phyloP scores from a whole-genome alignment of 2,888 invertebrate genomes.

The Drosophila testacea region DNA sequence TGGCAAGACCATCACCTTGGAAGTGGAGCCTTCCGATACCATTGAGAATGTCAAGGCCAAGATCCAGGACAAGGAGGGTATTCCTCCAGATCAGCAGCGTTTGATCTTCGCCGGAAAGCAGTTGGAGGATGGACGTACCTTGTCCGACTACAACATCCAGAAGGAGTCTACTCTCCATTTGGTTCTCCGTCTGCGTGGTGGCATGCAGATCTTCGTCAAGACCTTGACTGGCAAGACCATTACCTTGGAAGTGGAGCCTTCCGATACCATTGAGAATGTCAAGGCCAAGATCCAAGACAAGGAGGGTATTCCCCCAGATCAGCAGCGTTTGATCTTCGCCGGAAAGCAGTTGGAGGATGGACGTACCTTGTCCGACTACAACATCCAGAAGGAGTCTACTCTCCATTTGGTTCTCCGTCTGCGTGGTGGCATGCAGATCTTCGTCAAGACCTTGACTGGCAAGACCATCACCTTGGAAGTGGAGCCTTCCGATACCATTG shows the following conservation, averaged over 20 bases:
- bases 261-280: slow-evolving; percentile 42
- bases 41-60: slow-evolving; percentile 46
- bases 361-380: slow-evolving; percentile 43
- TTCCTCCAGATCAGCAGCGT: slow-evolving; percentile 54
- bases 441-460: slow-evolving; percentile 48
- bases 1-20: slow-evolving; percentile 53
- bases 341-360: slow-evolving; percentile 51
- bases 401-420: slow-evolving; percentile 46
- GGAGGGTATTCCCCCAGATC: slow-evolving; percentile 52
- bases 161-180: slow-evolving; percentile 40
- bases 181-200: slow-evolving; percentile 43
- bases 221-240: slow-evolving; percentile 53
- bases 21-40: slow-evolving; percentile 47
- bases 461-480: slow-evolving; percentile 55
- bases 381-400: slow-evolving; percentile 48
- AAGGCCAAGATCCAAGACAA: slow-evolving; percentile 51
- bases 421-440: slow-evolving; percentile 51
- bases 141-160: slow-evolving; percentile 53
- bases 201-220: slow-evolving; percentile 52
- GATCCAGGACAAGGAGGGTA: slow-evolving; percentile 51
- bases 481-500: slow-evolving; percentile 44
- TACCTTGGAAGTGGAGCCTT: slow-evolving; percentile 43
- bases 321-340: slow-evolving; percentile 51
- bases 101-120: slow-evolving; percentile 50
- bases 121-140: slow-evolving; percentile 44